These are phyloP conservation scores for Camelus bactrianus DNA, from an alignment of 2,113 vertebrate genomes.

Conservation along the genomic window DNA sequence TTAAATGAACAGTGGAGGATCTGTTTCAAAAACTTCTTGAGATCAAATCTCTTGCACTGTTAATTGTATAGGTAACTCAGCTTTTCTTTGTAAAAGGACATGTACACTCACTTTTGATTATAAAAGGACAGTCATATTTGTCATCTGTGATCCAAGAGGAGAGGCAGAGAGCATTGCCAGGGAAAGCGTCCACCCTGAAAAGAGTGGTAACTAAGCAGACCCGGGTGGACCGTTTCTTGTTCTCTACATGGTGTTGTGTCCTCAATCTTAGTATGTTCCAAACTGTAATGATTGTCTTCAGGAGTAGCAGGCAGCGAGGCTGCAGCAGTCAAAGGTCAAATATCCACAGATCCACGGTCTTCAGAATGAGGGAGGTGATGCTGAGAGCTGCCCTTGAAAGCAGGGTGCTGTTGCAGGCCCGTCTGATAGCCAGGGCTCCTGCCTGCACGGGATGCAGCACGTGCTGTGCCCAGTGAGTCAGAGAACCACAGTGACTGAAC, in stretches of 20 bases:
- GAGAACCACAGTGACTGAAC: background rate
- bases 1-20: background rate
- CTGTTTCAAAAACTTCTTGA: slow-evolving; percentile 8
- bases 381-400: background rate
- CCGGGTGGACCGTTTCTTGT: background rate
- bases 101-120: background rate
- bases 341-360: background rate
- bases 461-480: background rate
- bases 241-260: background rate
- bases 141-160: background rate
- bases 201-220: background rate
- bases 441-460: background rate
- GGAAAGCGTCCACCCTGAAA: background rate
- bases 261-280: background rate
- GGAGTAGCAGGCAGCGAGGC: background rate
- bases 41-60: background rate
- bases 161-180: background rate
- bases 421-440: background rate
- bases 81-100: background rate
- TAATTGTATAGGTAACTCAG: background rate
- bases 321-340: background rate
- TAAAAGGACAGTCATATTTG: background rate
- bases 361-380: background rate
- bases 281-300: background rate
- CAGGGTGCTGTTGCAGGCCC: background rate